A percentile compares a stretch with the other conserved stretches of the same genome.
Conservation (phyloP, 2,113 vertebrate species). For the Xenopus laevis region DNA sequence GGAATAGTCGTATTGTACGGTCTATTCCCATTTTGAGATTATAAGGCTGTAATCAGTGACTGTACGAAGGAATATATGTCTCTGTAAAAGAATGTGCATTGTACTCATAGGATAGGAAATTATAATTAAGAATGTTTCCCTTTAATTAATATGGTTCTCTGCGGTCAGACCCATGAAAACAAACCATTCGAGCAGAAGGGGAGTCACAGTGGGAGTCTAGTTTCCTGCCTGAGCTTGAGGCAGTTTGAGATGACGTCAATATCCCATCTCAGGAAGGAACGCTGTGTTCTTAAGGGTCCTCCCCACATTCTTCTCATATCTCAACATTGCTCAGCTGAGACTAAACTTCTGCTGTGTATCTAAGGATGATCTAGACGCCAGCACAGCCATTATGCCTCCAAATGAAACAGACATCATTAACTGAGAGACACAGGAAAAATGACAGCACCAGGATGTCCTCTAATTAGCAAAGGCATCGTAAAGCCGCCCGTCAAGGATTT, state of each 20-base stretch:
- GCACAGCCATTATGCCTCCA: neutral
- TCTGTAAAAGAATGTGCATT: too few species aligned
- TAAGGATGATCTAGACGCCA: constrained; percentile 10
- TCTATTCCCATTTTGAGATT: too few species aligned
- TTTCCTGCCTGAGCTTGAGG: constrained; percentile 29
- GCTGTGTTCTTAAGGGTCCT: constrained; percentile 35
- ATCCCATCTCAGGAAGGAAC: constrained; percentile 37
- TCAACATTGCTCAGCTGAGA: constrained; percentile 5
- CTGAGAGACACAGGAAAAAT: neutral
- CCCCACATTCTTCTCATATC: constrained; percentile 40
- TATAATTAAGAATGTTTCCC: too few species aligned
- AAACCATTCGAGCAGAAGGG: neutral
- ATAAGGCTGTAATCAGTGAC: too few species aligned
- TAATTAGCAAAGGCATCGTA: neutral
- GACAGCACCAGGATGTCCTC: neutral
- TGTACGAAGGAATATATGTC: too few species aligned
- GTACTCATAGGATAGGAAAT: too few species aligned
- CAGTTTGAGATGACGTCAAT: constrained; percentile 33
- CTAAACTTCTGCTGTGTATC: constrained; percentile 4
- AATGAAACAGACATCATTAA: neutral
- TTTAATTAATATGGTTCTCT: constrained; percentile 1
- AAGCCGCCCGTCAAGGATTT: too few species aligned
- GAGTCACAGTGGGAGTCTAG: neutral
- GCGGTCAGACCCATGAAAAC: neutral
- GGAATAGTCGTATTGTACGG: too few species aligned